phyloP scores from a whole-genome alignment of 2,113 vertebrate species.

The Bos javanicus region DNA sequence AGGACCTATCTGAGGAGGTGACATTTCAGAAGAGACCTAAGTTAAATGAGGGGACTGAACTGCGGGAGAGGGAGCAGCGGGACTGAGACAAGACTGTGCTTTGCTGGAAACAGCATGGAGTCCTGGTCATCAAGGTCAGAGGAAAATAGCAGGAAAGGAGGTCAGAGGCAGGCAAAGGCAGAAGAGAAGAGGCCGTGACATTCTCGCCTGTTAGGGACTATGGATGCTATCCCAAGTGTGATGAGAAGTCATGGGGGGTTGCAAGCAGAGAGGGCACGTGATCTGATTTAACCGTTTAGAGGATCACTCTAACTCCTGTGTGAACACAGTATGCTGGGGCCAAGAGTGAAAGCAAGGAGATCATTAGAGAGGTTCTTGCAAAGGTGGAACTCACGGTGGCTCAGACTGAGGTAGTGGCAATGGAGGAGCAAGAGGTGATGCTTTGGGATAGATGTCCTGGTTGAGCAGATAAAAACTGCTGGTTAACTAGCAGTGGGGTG shows the following conservation, averaged over 20 bases:
- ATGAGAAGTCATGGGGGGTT: background rate
- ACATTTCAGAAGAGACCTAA: background rate
- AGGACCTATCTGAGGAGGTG: background rate
- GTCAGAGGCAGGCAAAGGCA: background rate
- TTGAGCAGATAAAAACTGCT: background rate
- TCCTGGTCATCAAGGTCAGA: background rate
- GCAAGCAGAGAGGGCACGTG: accelerated
- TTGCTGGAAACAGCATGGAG: background rate
- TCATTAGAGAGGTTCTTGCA: background rate
- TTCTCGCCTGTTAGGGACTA: background rate
- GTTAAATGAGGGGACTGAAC: background rate
- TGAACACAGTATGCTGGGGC: background rate
- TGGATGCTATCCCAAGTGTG: background rate
- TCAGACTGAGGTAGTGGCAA: background rate
- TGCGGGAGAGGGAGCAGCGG: background rate
- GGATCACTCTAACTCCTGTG: background rate
- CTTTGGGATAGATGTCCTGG: background rate
- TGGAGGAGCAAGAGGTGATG: background rate
- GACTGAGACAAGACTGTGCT: background rate
- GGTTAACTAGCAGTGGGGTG: background rate
- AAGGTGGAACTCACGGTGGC: background rate
- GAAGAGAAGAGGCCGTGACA: accelerated
- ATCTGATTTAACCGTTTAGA: background rate
- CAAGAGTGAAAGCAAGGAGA: background rate
- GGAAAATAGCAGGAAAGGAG: background rate